A percentile compares a stretch with the other conserved stretches of the same genome.
Evolutionary conservation across 2,888 invertebrate species (phyloP).

Genomic region (Cheilosia variabilis): DNA sequence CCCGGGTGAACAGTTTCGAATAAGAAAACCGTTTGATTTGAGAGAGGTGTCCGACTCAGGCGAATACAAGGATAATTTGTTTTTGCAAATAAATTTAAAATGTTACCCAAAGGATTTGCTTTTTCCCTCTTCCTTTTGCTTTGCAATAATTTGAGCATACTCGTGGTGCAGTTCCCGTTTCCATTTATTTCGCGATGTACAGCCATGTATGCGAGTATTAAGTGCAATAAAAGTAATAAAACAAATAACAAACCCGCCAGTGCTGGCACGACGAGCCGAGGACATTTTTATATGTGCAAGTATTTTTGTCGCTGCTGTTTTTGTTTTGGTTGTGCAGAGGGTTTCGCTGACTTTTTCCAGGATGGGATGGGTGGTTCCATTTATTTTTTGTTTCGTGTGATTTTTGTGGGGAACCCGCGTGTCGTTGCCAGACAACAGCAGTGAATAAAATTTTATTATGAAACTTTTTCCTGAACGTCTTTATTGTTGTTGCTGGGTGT

Average conservation of each 20-base stretch:
- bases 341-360: slow-evolving; percentile 62
- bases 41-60: not conserved
- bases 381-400: slow-evolving; percentile 39
- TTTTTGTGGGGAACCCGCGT: slow-evolving; percentile 65
- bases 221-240: slow-evolving; percentile 26
- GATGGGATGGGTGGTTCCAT: slow-evolving; percentile 11
- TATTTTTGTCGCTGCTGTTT: slow-evolving; percentile 65
- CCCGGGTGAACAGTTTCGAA: not conserved
- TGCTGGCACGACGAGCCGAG: slow-evolving; percentile 2
- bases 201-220: slow-evolving; percentile 6
- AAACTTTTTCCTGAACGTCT: slow-evolving; percentile 54
- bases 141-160: not conserved
- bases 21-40: not conserved
- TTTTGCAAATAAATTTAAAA: slow-evolving; percentile 1
- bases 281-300: slow-evolving; percentile 48
- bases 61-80: not conserved
- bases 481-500: slow-evolving; percentile 8
- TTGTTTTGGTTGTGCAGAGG: slow-evolving; percentile 55
- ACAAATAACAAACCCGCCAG: not conserved
- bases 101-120: not conserved
- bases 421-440: slow-evolving; percentile 71
- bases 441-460: slow-evolving; percentile 74
- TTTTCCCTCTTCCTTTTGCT: not conserved
- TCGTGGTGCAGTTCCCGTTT: not conserved
- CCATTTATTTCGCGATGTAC: not conserved